These are phyloP conservation scores for Fistularia tabacaria DNA, from an alignment of 2,797 vertebrate species.

Conservation along the genomic window DNA sequence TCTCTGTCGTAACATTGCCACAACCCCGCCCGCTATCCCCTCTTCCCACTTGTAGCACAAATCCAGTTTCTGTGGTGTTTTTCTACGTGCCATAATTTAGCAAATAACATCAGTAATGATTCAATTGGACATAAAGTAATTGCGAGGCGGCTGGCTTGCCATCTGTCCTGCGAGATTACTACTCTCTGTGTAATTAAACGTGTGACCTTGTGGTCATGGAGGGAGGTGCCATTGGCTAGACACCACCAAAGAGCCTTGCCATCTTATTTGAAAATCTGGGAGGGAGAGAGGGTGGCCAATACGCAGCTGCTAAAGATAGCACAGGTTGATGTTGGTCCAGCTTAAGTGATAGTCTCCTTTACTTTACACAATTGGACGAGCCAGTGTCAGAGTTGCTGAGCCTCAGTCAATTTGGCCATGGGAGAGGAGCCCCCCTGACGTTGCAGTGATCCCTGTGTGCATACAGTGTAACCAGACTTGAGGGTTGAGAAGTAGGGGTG, in stretches of 20 bases:
- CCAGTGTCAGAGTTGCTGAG: constrained; percentile 49
- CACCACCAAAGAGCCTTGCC: constrained; percentile 49
- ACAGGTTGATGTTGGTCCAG: constrained; percentile 59
- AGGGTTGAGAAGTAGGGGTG: constrained; percentile 31
- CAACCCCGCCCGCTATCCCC: constrained; percentile 13
- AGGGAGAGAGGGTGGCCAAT: constrained; percentile 36
- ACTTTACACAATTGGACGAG: constrained; percentile 32
- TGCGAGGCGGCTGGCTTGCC: constrained; percentile 70
- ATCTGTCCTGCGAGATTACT: constrained; percentile 77
- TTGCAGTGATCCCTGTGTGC: constrained; percentile 79
- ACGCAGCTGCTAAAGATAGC: constrained; percentile 70
- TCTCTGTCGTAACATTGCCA: constrained; percentile 26
- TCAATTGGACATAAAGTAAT: constrained; percentile 74
- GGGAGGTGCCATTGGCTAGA: constrained; percentile 60
- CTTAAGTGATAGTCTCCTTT: constrained; percentile 67
- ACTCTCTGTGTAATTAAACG: constrained; percentile 80
- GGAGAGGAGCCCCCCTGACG: constrained; percentile 59
- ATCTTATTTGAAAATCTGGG: constrained; percentile 54
- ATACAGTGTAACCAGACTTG: constrained; percentile 67
- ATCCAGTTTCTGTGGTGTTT: constrained; percentile 52
- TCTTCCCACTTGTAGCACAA: constrained; percentile 41
- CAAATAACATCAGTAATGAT: constrained; percentile 77
- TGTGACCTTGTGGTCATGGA: constrained; percentile 68
- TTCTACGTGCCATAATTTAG: constrained; percentile 58
- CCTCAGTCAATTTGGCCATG: constrained; percentile 66